Evolutionary conservation across 2,797 vertebrate species (phyloP).

Genomic region (Acropternis orthonyx): DNA sequence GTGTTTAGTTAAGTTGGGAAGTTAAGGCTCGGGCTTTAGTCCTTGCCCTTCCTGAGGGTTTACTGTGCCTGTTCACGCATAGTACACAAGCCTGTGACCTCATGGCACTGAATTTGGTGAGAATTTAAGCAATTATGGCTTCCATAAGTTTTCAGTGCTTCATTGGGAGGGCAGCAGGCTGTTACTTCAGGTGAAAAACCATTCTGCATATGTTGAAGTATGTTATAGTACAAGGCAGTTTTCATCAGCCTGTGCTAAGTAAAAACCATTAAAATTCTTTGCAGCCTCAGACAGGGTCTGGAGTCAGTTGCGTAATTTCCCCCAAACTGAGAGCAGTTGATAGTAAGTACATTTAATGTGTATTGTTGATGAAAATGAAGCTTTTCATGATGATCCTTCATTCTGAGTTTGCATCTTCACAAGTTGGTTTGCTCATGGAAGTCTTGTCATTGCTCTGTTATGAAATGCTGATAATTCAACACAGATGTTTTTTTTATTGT

Average conservation of each 20-base stretch:
- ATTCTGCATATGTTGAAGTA: background rate
- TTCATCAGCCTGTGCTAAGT: background rate
- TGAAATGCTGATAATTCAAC: background rate
- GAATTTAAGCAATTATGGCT: accelerated
- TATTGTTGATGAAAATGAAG: background rate
- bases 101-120: background rate
- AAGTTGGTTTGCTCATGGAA: background rate
- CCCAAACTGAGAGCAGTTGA: background rate
- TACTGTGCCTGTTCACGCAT: background rate
- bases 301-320: background rate
- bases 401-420: no score
- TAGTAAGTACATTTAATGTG: background rate
- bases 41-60: background rate
- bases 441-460: background rate
- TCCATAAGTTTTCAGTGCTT: background rate
- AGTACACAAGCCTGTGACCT: no score
- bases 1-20: accelerated
- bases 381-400: background rate
- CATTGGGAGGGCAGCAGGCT: background rate
- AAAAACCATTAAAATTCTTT: background rate
- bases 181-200: background rate
- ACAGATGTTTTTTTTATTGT: background rate
- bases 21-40: background rate
- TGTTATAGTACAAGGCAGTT: background rate
- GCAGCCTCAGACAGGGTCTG: background rate